Percentiles rank a stretch among this genome's conserved stretches.
These are phyloP conservation scores for Orycteropus afer DNA, from an alignment of 2,113 vertebrate genomes.

Conservation along the genomic window DNA sequence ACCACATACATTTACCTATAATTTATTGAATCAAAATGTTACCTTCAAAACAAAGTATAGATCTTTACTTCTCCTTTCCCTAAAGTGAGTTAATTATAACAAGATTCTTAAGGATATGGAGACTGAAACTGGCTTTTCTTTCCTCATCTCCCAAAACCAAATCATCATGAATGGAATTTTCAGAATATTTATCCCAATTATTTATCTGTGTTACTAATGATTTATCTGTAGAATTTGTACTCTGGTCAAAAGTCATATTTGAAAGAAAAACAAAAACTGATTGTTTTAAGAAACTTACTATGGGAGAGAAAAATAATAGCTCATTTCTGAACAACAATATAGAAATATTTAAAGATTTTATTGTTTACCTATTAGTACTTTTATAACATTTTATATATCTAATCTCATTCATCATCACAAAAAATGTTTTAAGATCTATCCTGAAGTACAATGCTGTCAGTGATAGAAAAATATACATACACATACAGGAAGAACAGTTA, in stretches of 20 bases:
- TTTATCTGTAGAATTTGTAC: background rate
- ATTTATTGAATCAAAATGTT: background rate
- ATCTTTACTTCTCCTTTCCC: background rate
- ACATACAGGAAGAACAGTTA: no score
- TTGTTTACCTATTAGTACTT: no score
- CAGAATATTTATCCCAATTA: background rate
- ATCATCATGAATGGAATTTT: background rate
- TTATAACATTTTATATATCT: no score
- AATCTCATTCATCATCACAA: no score
- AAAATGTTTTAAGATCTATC: no score
- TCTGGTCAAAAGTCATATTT: background rate
- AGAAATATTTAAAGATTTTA: no score
- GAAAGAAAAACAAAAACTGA: no score
- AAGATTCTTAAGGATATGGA: background rate
- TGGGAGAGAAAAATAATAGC: no score
- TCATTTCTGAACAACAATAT: no score
- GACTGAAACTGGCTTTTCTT: background rate
- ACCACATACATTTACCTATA: background rate
- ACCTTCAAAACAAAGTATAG: background rate
- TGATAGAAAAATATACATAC: no score
- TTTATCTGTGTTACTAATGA: background rate
- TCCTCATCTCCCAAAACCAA: background rate
- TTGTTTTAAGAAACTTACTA: no score
- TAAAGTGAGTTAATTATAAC: background rate
- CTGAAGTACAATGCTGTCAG: no score